Percentiles rank a stretch among this genome's conserved stretches.
These are phyloP conservation scores for Amphiprion ocellaris DNA, from an alignment of 2,113 vertebrate species.

Conservation along the genomic window DNA sequence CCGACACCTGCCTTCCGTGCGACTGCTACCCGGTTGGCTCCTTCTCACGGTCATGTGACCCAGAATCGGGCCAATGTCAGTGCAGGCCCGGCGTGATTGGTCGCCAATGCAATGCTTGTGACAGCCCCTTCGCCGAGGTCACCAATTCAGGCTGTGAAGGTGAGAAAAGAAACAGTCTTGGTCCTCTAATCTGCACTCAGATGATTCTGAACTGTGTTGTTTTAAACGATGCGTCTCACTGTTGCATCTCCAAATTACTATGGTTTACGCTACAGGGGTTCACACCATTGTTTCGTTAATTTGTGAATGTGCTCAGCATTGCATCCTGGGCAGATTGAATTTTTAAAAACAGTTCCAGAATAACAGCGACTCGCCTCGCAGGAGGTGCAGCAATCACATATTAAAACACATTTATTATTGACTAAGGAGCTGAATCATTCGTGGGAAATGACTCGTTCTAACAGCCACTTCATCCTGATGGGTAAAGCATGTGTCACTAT, in stretches of 20 bases:
- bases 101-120: conserved; percentile 95
- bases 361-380: background rate
- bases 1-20: conserved; percentile 93
- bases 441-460: background rate
- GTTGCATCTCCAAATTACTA: conserved; percentile 7
- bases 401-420: background rate
- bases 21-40: conserved; percentile 98
- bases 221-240: background rate
- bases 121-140: conserved; percentile 97
- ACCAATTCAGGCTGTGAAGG: conserved; percentile 94
- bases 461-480: background rate
- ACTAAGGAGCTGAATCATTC: background rate
- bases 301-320: background rate
- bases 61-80: conserved; percentile 91
- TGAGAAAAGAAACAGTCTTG: conserved; percentile 73
- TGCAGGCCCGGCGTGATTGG: conserved; percentile 96
- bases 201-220: background rate
- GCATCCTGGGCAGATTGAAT: conserved; percentile 5
- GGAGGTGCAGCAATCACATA: background rate
- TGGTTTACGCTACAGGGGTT: conserved; percentile 13
- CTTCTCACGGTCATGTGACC: conserved; percentile 93
- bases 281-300: background rate
- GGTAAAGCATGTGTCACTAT: background rate
- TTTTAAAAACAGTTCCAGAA: background rate
- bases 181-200: background rate